These are phyloP conservation scores for Hydrozoanthus tunicans DNA, from an alignment of 64 coral and sea anemone genomes.

Conservation along the genomic window DNA sequence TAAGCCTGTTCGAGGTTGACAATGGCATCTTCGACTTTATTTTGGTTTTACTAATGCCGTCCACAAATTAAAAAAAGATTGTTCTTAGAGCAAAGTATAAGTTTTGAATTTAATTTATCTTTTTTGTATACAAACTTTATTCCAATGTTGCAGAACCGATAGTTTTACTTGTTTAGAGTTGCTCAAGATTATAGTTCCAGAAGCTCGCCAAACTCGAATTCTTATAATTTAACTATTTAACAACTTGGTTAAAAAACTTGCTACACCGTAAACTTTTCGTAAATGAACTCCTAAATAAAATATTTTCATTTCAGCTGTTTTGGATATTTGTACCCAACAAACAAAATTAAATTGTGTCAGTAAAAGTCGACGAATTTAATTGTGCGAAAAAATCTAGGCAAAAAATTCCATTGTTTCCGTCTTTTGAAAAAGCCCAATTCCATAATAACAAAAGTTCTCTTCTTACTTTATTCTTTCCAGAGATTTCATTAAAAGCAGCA, in stretches of 20 bases:
- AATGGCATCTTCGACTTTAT: slow-evolving; percentile 1
- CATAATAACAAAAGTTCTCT: too few species aligned
- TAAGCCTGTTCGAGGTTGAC: background rate
- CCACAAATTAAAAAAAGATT: slow-evolving; percentile 15
- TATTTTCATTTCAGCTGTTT: too few species aligned
- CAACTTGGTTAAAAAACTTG: background rate
- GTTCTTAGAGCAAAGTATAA: slow-evolving; percentile 3
- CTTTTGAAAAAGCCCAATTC: too few species aligned
- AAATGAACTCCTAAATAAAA: too few species aligned
- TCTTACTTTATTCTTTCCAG: too few species aligned
- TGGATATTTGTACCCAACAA: too few species aligned
- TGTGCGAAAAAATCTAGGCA: too few species aligned
- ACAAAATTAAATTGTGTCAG: too few species aligned
- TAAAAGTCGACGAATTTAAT: too few species aligned
- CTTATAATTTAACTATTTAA: background rate
- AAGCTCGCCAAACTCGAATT: background rate
- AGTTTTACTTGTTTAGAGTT: slow-evolving; percentile 27
- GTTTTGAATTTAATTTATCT: slow-evolving; percentile 3
- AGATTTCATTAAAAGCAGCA: too few species aligned
- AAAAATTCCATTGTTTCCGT: too few species aligned
- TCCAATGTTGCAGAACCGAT: background rate
- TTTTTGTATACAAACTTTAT: background rate
- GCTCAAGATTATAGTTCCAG: slow-evolving; percentile 21
- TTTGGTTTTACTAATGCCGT: slow-evolving; percentile 8
- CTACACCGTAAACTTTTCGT: background rate